A percentile compares a stretch with the other conserved stretches of the same genome.
phyloP scores from a whole-genome alignment of 53 echinoderm and acorn worm genomes.

The Henricia sp. region DNA sequence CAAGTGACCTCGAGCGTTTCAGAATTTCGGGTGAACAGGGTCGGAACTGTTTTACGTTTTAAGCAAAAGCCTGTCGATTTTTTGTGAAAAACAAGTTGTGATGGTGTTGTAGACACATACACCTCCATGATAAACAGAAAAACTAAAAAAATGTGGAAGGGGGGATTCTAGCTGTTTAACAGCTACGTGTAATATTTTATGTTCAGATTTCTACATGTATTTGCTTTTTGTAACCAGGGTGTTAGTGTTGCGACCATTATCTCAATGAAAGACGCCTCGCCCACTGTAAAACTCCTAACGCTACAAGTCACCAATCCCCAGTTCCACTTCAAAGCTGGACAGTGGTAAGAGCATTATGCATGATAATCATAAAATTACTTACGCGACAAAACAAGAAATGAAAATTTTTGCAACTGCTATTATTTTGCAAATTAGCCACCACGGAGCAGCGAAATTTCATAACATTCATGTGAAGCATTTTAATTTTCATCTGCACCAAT shows the following conservation, averaged over 20 bases:
- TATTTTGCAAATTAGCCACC: not conserved
- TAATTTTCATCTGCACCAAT: no score
- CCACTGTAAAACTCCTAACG: constrained; percentile 72
- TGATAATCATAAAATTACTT: no score
- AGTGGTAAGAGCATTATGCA: constrained; percentile 72
- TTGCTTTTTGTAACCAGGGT: constrained; percentile 54
- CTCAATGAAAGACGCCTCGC: constrained; percentile 63
- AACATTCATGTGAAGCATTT: no score
- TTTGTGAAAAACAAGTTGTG: no score
- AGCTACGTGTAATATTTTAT: not conserved
- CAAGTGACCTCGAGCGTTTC: no score
- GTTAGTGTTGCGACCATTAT: constrained; percentile 77
- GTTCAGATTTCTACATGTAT: not conserved
- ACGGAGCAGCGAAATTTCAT: no score
- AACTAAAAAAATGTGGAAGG: not conserved
- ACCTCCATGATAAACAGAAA: not conserved
- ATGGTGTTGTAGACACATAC: no score
- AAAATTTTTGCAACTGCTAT: not conserved
- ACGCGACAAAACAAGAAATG: no score
- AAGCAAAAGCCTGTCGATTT: no score
- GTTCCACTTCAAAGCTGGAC: constrained; percentile 91
- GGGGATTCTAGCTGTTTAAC: not conserved
- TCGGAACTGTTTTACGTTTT: no score
- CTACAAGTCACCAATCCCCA: constrained; percentile 73
- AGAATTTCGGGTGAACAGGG: no score